phyloP scores from a whole-genome alignment of 1,140 invertebrate species.

The Ctenoplectra terminalis region DNA sequence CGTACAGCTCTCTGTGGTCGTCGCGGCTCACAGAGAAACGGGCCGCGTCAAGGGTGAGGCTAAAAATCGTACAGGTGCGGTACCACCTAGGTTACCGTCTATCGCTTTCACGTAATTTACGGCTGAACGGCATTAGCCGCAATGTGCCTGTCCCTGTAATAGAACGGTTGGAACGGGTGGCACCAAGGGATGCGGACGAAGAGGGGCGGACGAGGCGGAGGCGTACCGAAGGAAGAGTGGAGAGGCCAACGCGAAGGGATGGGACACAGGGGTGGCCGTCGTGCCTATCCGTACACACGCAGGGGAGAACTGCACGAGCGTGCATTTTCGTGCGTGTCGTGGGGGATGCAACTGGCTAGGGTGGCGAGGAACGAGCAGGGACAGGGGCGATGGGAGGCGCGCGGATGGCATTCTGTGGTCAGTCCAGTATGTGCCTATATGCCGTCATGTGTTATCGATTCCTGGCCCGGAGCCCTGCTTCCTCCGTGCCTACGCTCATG shows the following conservation, averaged over 20 bases:
- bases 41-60: background rate
- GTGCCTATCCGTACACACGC: constrained; percentile 36
- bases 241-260: background rate
- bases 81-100: constrained; percentile 58
- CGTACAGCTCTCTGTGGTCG: background rate
- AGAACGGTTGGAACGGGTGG: constrained; percentile 67
- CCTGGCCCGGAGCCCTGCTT: constrained; percentile 64
- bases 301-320: constrained; percentile 18
- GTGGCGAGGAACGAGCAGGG: background rate
- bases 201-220: background rate
- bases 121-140: constrained; percentile 79
- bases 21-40: background rate
- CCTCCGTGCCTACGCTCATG: constrained; percentile 49
- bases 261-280: background rate
- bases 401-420: constrained; percentile 81
- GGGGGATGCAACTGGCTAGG: constrained; percentile 46
- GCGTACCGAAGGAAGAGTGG: constrained; percentile 6
- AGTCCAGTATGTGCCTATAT: constrained; percentile 80
- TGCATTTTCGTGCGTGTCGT: constrained; percentile 64
- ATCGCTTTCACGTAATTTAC: constrained; percentile 79
- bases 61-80: constrained; percentile 64
- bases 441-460: constrained; percentile 81
- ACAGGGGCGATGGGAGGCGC: constrained; percentile 63
- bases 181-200: constrained; percentile 13
- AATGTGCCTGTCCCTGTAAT: constrained; percentile 77